Evolutionary conservation across 2,113 vertebrate species (phyloP).

Genomic region (Eulacestoma nigropectus): DNA sequence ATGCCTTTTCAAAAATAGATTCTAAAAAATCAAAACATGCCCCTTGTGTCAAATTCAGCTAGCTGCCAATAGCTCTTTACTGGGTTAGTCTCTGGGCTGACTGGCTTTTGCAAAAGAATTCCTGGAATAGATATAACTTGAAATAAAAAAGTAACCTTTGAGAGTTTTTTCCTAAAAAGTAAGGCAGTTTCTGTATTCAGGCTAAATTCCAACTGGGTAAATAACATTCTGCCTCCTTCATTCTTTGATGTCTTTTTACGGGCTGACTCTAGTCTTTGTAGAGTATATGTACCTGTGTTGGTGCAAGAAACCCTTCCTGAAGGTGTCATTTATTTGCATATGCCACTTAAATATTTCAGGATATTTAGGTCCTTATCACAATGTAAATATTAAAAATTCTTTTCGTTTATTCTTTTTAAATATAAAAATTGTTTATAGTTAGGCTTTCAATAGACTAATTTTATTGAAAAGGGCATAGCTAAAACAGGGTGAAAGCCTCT

Average conservation of each 20-base stretch:
- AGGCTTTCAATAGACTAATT: background rate
- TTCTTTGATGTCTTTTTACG: background rate
- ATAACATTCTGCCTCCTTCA: background rate
- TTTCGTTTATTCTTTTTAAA: background rate
- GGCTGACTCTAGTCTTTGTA: background rate
- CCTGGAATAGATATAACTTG: background rate
- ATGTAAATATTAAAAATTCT: background rate
- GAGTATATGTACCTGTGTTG: background rate
- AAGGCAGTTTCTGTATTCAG: background rate
- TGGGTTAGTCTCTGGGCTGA: background rate
- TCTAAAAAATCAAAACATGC: background rate
- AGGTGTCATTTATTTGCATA: background rate
- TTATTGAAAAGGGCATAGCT: background rate
- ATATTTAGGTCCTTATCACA: background rate
- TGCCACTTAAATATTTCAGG: background rate
- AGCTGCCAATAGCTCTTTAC: background rate
- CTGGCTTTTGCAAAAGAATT: background rate
- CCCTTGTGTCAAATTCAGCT: background rate
- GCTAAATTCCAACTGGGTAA: background rate
- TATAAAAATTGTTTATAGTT: background rate
- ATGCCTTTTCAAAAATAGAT: constrained; percentile 21
- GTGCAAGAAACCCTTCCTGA: background rate
- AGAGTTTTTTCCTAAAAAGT: background rate
- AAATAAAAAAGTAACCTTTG: background rate
- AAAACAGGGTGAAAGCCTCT: background rate